Percentiles rank a stretch among this genome's conserved stretches.
Conservation (phyloP, 2,888 invertebrate species). For the Plebejus argus region DNA sequence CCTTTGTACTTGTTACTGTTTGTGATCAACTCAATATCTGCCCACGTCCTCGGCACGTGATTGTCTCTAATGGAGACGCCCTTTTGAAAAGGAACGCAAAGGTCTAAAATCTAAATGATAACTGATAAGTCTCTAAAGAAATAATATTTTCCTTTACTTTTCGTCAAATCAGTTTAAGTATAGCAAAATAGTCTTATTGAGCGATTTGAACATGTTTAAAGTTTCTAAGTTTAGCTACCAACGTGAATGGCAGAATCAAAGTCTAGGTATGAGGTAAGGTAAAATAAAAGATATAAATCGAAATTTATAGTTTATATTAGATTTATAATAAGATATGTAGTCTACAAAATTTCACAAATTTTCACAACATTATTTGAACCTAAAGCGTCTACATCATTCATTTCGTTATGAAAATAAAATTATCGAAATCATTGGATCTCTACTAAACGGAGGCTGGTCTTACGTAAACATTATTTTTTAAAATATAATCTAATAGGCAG, state of each 20-base stretch:
- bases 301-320: constrained; percentile 82
- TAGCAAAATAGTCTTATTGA: not conserved
- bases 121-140: not conserved
- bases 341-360: constrained; percentile 82
- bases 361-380: constrained; percentile 81
- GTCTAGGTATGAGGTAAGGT: not conserved
- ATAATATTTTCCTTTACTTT: not conserved
- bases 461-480: constrained; percentile 77
- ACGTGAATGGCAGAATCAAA: not conserved
- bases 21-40: not conserved
- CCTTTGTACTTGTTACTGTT: not conserved
- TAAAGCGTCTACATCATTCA: constrained; percentile 76
- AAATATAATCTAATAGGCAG: constrained; percentile 81
- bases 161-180: not conserved
- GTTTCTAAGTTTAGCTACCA: not conserved
- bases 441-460: constrained; percentile 73
- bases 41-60: not conserved
- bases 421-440: constrained; percentile 78
- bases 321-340: constrained; percentile 82
- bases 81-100: not conserved
- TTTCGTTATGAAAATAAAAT: constrained; percentile 81
- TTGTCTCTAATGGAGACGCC: not conserved
- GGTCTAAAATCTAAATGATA: not conserved
- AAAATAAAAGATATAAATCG: constrained; percentile 69
- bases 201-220: not conserved